Evolutionary conservation across 2,797 vertebrate species (phyloP).

Genomic region (Clarias platycephalus): DNA sequence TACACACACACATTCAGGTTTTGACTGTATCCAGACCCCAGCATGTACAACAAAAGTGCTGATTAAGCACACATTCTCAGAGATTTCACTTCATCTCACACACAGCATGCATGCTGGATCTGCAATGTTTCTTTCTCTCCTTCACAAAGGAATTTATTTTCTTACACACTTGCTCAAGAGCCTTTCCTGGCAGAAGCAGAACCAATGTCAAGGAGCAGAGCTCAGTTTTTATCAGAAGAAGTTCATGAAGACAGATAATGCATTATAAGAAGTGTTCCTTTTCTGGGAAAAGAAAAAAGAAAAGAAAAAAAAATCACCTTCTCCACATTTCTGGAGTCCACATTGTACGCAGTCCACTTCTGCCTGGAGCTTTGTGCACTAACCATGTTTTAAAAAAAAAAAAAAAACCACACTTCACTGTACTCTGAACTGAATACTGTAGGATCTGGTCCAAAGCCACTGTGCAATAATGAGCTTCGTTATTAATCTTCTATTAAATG

Average conservation of each 20-base stretch:
- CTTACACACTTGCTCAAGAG: background rate
- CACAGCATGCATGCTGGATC: background rate
- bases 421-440: background rate
- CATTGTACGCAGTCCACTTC: background rate
- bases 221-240: background rate
- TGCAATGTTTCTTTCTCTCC: background rate
- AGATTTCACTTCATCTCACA: background rate
- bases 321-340: background rate
- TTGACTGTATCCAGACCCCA: background rate
- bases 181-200: constrained; percentile 5
- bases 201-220: background rate
- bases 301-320: background rate
- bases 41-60: background rate
- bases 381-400: no score
- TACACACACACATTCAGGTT: background rate
- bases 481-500: background rate
- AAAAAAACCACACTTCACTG: no score
- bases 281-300: background rate
- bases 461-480: background rate
- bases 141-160: background rate
- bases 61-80: background rate
- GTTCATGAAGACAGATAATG: background rate
- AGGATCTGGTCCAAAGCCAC: background rate
- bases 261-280: background rate
- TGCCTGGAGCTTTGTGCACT: background rate